These are phyloP conservation scores for Nesidiocoris tenuis DNA, from an alignment of 2,888 invertebrate genomes.

Conservation along the genomic window DNA sequence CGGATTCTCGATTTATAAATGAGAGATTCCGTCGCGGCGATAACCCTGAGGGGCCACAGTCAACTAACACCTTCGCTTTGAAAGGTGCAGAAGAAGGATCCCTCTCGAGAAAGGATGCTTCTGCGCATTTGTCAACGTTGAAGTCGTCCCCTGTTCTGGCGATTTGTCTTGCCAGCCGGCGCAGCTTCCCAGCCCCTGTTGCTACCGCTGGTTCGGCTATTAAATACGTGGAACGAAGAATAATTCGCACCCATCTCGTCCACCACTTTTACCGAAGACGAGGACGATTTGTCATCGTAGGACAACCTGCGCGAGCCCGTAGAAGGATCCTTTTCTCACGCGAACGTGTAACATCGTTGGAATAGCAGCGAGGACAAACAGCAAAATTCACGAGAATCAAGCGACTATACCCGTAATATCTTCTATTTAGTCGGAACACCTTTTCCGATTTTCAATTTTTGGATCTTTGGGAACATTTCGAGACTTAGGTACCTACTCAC, in stretches of 20 bases:
- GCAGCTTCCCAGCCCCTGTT: neutral
- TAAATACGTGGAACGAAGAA: constrained; percentile 3
- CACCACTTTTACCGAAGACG: neutral
- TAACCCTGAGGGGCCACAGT: constrained; percentile 7
- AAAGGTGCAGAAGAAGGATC: constrained; percentile 7
- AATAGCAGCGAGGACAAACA: neutral
- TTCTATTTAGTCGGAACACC: too few species aligned
- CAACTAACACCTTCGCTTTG: constrained; percentile 11
- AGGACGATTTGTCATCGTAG: neutral
- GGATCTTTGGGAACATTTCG: too few species aligned
- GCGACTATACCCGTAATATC: too few species aligned
- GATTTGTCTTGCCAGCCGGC: constrained; percentile 2
- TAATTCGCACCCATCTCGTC: constrained; percentile 4
- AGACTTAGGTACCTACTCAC: too few species aligned
- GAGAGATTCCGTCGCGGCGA: constrained; percentile 22
- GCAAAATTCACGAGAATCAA: too few species aligned
- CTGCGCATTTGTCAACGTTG: constrained; percentile 31
- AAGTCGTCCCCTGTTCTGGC: constrained; percentile 14
- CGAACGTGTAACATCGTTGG: neutral
- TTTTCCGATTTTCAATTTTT: too few species aligned
- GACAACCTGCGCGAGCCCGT: too few species aligned
- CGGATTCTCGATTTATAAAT: constrained; percentile 23
- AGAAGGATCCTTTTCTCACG: neutral
- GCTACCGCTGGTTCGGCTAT: constrained; percentile 14
- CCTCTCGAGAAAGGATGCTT: neutral